Percentiles rank a stretch among this genome's conserved stretches.
phyloP scores from a whole-genome alignment of 2,888 invertebrate genomes.

The Lottia gigantea region DNA sequence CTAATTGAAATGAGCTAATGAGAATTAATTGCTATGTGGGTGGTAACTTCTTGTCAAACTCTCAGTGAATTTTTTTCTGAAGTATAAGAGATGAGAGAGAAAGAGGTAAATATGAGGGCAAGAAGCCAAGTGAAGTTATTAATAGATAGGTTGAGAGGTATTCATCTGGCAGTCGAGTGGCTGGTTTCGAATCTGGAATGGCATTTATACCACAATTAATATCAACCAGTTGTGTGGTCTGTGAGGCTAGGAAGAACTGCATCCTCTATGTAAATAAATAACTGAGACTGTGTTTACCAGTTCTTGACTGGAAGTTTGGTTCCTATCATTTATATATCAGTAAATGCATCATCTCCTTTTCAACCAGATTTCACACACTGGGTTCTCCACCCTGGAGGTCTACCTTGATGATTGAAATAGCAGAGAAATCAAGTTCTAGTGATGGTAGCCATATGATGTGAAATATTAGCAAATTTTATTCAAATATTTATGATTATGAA shows the following conservation, averaged over 20 bases:
- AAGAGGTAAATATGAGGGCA: neutral
- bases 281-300: neutral
- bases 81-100: neutral
- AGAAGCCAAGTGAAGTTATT: slow-evolving; percentile 1
- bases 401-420: neutral
- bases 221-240: slow-evolving; percentile 21
- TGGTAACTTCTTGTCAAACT: neutral
- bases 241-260: slow-evolving; percentile 18
- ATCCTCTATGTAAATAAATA: slow-evolving; percentile 25
- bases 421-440: neutral
- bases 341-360: slow-evolving; percentile 3
- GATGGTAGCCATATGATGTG: slow-evolving; percentile 2
- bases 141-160: neutral
- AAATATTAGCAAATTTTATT: no score
- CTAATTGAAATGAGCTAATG: slow-evolving; percentile 1
- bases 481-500: no score
- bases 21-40: slow-evolving; percentile 7
- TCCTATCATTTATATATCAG: slow-evolving; percentile 7
- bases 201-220: slow-evolving; percentile 23
- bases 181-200: slow-evolving; percentile 3
- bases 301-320: slow-evolving; percentile 9
- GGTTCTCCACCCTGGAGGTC: slow-evolving; percentile 1
- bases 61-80: neutral
- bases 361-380: slow-evolving; percentile 1
- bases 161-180: neutral